Percentiles rank a stretch among this genome's conserved stretches.
These are phyloP conservation scores for Cosmia trapezina DNA, from an alignment of 2,888 invertebrate genomes.

Conservation along the genomic window DNA sequence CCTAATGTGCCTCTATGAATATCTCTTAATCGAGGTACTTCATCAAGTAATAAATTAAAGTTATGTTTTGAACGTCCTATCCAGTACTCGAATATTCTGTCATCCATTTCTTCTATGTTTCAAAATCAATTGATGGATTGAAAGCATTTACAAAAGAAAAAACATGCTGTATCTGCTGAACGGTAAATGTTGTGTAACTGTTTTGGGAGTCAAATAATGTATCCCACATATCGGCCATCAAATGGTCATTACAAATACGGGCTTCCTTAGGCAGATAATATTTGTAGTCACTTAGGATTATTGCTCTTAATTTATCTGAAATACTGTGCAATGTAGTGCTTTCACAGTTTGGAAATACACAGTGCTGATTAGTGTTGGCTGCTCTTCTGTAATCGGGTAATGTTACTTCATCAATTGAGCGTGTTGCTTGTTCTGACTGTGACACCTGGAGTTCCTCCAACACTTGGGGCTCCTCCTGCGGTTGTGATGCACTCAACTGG, in stretches of 20 bases:
- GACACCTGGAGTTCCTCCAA: not conserved
- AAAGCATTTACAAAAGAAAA: not conserved
- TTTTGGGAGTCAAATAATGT: constrained; percentile 12
- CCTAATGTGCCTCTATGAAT: constrained; percentile 9
- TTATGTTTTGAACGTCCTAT: constrained; percentile 7
- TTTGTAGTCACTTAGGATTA: constrained; percentile 3
- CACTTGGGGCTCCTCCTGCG: not conserved
- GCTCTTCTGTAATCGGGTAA: constrained; percentile 16
- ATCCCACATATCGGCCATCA: constrained; percentile 15
- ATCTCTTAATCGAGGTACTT: constrained; percentile 4
- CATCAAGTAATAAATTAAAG: constrained; percentile 10
- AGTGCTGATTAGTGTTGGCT: constrained; percentile 13
- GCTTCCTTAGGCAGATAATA: constrained; percentile 13
- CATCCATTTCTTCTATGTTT: constrained; percentile 12
- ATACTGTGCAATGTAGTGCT: constrained; percentile 12
- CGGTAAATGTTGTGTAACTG: constrained; percentile 1
- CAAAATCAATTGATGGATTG: constrained; percentile 1
- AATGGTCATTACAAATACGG: constrained; percentile 11
- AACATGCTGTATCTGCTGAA: no score
- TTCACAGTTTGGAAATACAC: constrained; percentile 12
- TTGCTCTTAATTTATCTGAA: constrained; percentile 10
- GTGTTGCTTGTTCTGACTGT: not conserved
- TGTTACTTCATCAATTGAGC: not conserved
- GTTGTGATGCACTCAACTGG: constrained; percentile 3
- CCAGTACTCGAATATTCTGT: constrained; percentile 8